These are phyloP conservation scores for Vulpes vulpes DNA, from an alignment of 2,113 vertebrate genomes.

Conservation along the genomic window DNA sequence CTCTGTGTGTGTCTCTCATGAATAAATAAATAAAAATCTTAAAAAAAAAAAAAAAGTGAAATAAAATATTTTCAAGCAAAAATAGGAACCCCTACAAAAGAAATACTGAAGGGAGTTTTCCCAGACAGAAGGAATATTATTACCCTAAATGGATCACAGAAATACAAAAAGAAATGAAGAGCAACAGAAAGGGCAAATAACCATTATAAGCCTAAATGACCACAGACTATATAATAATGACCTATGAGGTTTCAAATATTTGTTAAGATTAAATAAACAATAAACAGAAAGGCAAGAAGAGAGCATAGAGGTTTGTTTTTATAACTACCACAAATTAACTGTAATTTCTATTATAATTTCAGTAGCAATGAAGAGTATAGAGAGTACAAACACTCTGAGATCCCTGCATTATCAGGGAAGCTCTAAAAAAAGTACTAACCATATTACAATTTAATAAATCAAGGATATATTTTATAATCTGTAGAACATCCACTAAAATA, in stretches of 20 bases:
- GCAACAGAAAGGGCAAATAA: neutral
- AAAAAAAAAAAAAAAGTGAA: neutral
- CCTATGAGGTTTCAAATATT: neutral
- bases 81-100: neutral
- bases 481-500: neutral
- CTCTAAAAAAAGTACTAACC: neutral
- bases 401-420: neutral
- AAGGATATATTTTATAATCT: neutral
- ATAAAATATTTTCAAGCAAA: conserved; percentile 21
- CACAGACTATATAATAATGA: neutral
- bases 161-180: neutral
- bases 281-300: neutral
- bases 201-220: neutral
- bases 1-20: too few relatives aligned
- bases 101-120: neutral
- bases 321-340: neutral
- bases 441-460: neutral
- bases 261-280: neutral
- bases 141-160: neutral
- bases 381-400: neutral
- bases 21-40: too few relatives aligned
- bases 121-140: neutral
- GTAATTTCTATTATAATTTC: neutral
- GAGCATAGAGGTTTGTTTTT: neutral
- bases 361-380: neutral